phyloP scores from a whole-genome alignment of 2,797 vertebrate genomes.

The Pelodytes ibericus region DNA sequence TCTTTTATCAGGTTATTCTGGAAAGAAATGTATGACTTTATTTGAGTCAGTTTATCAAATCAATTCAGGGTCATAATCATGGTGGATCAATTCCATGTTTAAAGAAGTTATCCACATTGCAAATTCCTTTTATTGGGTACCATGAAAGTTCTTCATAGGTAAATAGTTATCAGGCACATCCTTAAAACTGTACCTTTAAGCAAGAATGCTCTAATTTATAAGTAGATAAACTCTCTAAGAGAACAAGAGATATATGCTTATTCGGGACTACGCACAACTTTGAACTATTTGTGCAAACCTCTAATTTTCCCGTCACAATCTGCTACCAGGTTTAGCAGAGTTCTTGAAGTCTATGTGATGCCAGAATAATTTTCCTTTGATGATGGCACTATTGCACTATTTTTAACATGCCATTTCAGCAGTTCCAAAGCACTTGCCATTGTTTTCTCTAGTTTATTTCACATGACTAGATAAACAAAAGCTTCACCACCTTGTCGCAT shows the following conservation, averaged over 20 bases:
- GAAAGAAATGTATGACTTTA: too few relatives aligned
- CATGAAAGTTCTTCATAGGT: neutral
- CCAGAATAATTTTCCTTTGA: constrained; percentile 4
- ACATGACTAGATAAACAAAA: too few relatives aligned
- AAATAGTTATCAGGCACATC: neutral
- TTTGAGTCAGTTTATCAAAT: too few relatives aligned
- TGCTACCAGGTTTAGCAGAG: constrained; percentile 4
- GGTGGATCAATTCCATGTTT: too few relatives aligned
- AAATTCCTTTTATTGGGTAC: too few relatives aligned
- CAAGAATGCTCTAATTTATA: neutral
- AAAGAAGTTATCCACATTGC: too few relatives aligned
- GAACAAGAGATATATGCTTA: too few relatives aligned
- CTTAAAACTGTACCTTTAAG: neutral
- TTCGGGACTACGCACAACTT: neutral
- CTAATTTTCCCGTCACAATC: constrained; percentile 5
- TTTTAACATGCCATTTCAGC: constrained; percentile 23
- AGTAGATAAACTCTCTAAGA: neutral
- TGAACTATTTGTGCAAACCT: constrained; percentile 12
- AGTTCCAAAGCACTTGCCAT: too few relatives aligned
- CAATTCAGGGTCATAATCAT: too few relatives aligned
- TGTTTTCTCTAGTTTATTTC: too few relatives aligned
- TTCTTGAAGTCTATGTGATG: neutral
- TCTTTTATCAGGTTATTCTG: too few relatives aligned
- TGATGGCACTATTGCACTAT: constrained; percentile 16
- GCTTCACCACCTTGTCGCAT: too few relatives aligned